Percentiles rank a stretch among this genome's conserved stretches.
phyloP scores from a whole-genome alignment of 2,888 invertebrate species.

The Lycia hirtaria region DNA sequence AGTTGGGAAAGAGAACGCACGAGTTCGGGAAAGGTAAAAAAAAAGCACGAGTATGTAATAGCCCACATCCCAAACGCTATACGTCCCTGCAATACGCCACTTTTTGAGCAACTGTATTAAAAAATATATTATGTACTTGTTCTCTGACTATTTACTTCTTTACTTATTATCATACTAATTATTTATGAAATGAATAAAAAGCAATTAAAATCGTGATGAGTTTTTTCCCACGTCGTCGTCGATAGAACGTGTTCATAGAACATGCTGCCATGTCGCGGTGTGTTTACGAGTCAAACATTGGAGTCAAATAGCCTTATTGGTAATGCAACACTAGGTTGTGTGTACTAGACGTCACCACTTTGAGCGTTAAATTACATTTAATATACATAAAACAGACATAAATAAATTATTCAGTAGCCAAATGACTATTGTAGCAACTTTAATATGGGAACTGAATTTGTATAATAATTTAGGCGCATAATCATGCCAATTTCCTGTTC shows the following conservation, averaged over 20 bases:
- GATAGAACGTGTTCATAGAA: constrained; percentile 6
- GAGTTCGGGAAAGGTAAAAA: too few relatives aligned
- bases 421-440: constrained; percentile 18
- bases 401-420: constrained; percentile 33
- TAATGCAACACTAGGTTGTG: constrained; percentile 1
- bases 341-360: not conserved
- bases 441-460: constrained; percentile 40
- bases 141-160: not conserved
- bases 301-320: constrained; percentile 7
- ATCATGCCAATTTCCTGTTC: constrained; percentile 44
- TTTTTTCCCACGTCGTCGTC: not conserved
- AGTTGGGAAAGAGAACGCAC: too few relatives aligned
- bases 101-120: too few relatives aligned
- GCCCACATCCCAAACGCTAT: too few relatives aligned
- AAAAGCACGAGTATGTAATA: too few relatives aligned
- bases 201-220: not conserved
- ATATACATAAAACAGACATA: constrained; percentile 42
- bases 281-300: not conserved
- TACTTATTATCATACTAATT: not conserved
- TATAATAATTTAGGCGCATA: constrained; percentile 21
- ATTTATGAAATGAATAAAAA: too few relatives aligned
- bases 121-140: too few relatives aligned
- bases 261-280: not conserved
- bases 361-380: constrained; percentile 41
- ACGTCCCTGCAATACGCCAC: too few relatives aligned